Evolutionary conservation across 2,888 invertebrate genomes (phyloP), one percentile per base, ranked within the genome.

Genomic region (Aleiodes alternator): DNA sequence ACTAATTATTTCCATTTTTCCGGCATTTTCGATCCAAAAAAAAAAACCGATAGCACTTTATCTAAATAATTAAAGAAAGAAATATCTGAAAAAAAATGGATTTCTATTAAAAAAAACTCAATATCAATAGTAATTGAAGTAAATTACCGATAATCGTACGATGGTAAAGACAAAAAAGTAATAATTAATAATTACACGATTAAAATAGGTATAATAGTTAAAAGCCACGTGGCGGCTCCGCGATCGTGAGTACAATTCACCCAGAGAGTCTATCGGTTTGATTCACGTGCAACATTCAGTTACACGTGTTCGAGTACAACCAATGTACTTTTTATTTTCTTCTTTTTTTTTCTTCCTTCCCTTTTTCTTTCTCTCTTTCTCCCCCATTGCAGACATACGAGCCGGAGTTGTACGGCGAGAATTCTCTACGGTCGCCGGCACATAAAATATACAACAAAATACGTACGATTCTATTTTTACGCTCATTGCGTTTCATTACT

Each of bases 271-370:
- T 57, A 29, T 57, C 31, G 29, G 16, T 1, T 59, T 31, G 38
- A 59, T 59, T 59, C 59, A 59, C 59, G 59, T 59, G 59, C 59
- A 59, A 31, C 43, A 11, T 59, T 14, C 34, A 59, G 59, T 59
- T 59, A 71, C 70, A 71, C 57, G 57, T 71, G 57, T 34, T 55
- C 72, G 23, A 23, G 23, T 23, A n/a, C 57, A 59, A 38, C 34
- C 34, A 59, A 43, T 43, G 43, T 8, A 43, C 43, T 43, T 43
- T 43, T 59, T 59, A 1, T 34, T n/a, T 34, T 0, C 4, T 7
- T 34, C n/a, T 29, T 53, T 23, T 23, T 23, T 11, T 38, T 14
- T 59, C 64, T 23, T 23, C 23, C 59, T 6, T 12, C n/a, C 59
- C n/a, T 29, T 53, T 29, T 53, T 53, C 14, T 29, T 14, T 59